Evolutionary conservation across 2,113 vertebrate genomes (phyloP), one percentile per base, ranked within the genome.

Genomic region (Zosterops pallidus): DNA sequence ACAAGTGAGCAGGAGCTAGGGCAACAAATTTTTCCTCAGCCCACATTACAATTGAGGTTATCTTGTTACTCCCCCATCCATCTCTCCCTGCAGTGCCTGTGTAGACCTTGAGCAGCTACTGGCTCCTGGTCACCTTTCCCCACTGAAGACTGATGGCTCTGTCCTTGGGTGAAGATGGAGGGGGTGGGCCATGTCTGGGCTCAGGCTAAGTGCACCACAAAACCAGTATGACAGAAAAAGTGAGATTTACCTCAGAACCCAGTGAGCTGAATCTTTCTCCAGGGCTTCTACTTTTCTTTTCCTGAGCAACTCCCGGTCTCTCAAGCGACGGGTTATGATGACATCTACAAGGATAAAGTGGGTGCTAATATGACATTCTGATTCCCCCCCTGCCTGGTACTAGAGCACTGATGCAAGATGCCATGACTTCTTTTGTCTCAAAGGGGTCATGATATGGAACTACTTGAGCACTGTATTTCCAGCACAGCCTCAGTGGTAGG

Each of bases 271-370:
- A 18, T 98, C 98, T 96, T 98, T 99, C 79, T 98, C 98, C 70
- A 98, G 96, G 5, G 98, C 98, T 97, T 99, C 99, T 2, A 98
- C 98, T 96, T 97, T 99, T 94, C 98, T 99, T 95, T 99, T 99
- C 81, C 95, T 98, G 83, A 99, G 98, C 75, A 98, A 92, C 37
- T 98, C 98, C 90, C 99, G 98, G 96, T 99, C 99, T 90, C 99
- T 97, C 96, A 99, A 76, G 77, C 97, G 96, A 26, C 37, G 91
- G 9, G 95, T 97, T 85, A 91, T 96, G 93, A 76, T 94, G 89
- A 93, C 44, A 37, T 93, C 97, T 98, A 52, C 77, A 82, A 84
- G 21, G 83, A 88, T 42, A 94, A 96, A 95, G 29, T 7, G 44
- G 93, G 33, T 84, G 68, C 42, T 37, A 67, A 50, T 6, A 14